Evolutionary conservation across 2,888 invertebrate genomes (phyloP), one percentile per base, ranked within the genome.

Genomic region (Drosophila limbata): DNA sequence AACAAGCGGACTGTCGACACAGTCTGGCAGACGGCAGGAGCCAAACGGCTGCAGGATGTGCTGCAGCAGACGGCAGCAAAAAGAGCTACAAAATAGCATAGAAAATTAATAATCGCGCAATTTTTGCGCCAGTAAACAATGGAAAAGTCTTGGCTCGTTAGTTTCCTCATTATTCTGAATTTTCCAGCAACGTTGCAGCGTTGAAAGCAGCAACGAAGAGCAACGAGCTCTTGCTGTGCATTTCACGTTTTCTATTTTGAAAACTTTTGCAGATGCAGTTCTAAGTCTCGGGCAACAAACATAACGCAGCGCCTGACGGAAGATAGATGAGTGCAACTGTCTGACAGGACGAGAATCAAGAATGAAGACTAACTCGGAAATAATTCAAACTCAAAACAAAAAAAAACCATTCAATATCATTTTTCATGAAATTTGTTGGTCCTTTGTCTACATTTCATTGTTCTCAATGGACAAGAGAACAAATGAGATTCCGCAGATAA

Each of bases 31-130:
- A 44, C 47, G 31, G 28, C 50, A 31, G 56, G 35, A 55, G 37
- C 52, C 50, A 21, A 31, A 44, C 37, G 57, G 55, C 28, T n/a
- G 35, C 73, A 71, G 68, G 60, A 67, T 45, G 37, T 44, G 40
- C 55, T 61, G 73, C 51, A 63, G 73, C 52, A 53, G 40, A 44
- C 37, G 37, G 57, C 57, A 52, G 57, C 57, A 52, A 50, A 51
- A 68, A 50, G 57, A 52, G 78, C 84, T 77, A 72, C 79, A 86
- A 86, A 89, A 79, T 77, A 81, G 88, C 88, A 88, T 85, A 79
- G 88, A 89, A 87, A 87, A 89, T 87, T 87, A 87, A 87, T 87
- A 87, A 89, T 88, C 89, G 85, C 81, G 82, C 89, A 87, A 89
- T 89, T 89, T 82, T 89, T 85, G 88, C 81, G 71, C 84, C 88